Base-by-base conservation (phyloP, 2,113 vertebrate genomes). In the Petrocephalus microphthalmus region DNA sequence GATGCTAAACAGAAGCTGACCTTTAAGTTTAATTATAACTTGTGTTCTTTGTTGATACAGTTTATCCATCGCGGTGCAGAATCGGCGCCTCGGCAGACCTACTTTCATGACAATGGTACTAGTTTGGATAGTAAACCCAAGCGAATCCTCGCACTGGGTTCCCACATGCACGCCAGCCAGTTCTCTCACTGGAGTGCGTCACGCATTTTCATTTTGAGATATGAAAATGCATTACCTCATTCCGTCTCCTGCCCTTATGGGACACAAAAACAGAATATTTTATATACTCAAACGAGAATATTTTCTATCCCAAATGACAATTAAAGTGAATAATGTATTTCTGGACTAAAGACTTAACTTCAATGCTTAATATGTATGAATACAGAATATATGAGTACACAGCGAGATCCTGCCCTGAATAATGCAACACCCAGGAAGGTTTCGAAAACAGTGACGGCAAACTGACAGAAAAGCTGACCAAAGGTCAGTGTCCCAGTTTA, bases 271-370 rank as follows among this genome's bases (percentile, higher is more conserved):
- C 11, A 37, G 71, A 78, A 78, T 78, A 78, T 78, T 37, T 42
- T 42, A 67, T 67, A 67, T 29, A 67, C 60, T 67, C 60, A 67
- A 67, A 29, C 10, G 60, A 67, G 60, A 67, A 13, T 2, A 78
- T 78, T 78, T 78, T 42, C 33, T 19, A 74, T 19, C 71, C 25
- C 71, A 74, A 74, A 74, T 74, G 60, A 67, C 60, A 67, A 67
- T 67, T 67, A 67, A 67, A 67, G 60, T 67, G 60, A 78, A 78
- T 78, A 78, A 78, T 78, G 33, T 78, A 78, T 78, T 78, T 42
- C 71, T 29, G 60, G 60, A 67, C 10, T 42, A 78, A 78, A 78
- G 37, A 78, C 29, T 17, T 74, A 74, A 37, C 71, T 78, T 78
- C 71, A 42, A 78, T 67, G 60, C 60, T 67, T 29, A 67, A 67